Percentiles rank a stretch among this genome's conserved stretches.
These are phyloP conservation scores for Dione vanillae DNA, from an alignment of 2,888 invertebrate genomes.

Conservation along the genomic window DNA sequence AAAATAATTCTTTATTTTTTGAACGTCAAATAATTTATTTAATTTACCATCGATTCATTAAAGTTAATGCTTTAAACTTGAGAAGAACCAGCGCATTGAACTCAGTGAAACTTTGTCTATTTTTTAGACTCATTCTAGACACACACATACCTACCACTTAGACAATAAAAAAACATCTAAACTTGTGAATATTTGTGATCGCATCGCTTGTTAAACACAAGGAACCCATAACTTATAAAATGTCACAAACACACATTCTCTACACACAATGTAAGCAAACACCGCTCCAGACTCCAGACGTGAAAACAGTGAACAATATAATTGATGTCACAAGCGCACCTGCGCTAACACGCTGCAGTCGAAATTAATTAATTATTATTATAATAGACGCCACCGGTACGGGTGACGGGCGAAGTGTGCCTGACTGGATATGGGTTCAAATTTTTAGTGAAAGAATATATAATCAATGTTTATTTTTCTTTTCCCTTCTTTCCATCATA, in stretches of 20 bases:
- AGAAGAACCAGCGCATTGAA: too few species aligned
- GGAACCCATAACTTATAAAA: slow-evolving; percentile 9
- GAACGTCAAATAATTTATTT: too few species aligned
- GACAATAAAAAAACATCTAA: neutral
- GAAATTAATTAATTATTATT: slow-evolving; percentile 36
- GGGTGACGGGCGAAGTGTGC: neutral
- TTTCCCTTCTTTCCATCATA: too few species aligned
- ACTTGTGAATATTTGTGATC: neutral
- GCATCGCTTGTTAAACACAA: neutral
- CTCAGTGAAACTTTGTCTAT: too few species aligned
- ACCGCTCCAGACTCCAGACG: slow-evolving; percentile 18
- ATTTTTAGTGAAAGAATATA: neutral
- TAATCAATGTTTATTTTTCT: too few species aligned
- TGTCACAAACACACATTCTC: neutral
- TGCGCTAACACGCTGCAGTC: slow-evolving; percentile 20
- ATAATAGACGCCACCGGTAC: neutral
- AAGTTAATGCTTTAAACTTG: too few species aligned
- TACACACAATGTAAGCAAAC: slow-evolving; percentile 6
- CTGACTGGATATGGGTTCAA: neutral
- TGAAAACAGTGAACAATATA: slow-evolving; percentile 23
- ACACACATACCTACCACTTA: too few species aligned
- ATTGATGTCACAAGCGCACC: slow-evolving; percentile 31
- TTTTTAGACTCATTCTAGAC: too few species aligned
- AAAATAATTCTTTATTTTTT: too few species aligned
- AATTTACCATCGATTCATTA: too few species aligned